Evolutionary conservation across 2,888 invertebrate genomes (phyloP).

Genomic region (Dione juno): DNA sequence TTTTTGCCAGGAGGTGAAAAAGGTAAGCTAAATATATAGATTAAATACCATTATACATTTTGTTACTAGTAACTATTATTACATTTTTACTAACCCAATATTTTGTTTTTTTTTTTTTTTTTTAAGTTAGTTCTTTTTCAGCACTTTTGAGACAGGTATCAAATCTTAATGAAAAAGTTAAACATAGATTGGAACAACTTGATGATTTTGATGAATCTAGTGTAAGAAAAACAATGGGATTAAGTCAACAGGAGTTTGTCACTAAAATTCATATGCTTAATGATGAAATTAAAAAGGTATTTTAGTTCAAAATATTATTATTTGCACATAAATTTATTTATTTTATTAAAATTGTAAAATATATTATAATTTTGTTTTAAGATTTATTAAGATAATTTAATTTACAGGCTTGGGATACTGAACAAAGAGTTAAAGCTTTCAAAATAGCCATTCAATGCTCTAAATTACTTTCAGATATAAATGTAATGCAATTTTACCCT

Average conservation of each 20-base stretch:
- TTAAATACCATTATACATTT: neutral
- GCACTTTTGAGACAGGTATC: constrained; percentile 92
- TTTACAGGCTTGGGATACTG: constrained; percentile 92
- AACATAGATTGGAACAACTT: constrained; percentile 94
- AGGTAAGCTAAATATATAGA: constrained; percentile 74
- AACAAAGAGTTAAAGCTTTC: constrained; percentile 96
- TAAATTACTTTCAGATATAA: constrained; percentile 94
- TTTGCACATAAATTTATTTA: neutral
- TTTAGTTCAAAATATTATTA: neutral
- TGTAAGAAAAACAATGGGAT: constrained; percentile 92
- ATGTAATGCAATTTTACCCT: constrained; percentile 97
- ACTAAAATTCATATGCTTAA: constrained; percentile 95
- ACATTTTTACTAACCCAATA: constrained; percentile 26
- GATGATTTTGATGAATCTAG: constrained; percentile 97
- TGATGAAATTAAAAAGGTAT: constrained; percentile 90
- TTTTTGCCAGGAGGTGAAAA: constrained; percentile 92
- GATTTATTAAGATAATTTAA: neutral
- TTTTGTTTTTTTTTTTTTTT: constrained; percentile 57
- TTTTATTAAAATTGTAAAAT: neutral
- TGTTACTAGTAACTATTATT: neutral
- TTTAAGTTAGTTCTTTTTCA: constrained; percentile 83
- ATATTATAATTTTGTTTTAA: neutral
- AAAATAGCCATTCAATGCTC: constrained; percentile 99
- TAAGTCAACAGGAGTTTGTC: constrained; percentile 96
- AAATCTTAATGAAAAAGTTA: constrained; percentile 92